Percentiles rank a stretch among this genome's conserved stretches.
Conservation (phyloP, 2,113 vertebrate genomes). For the Platysternon megacephalum region DNA sequence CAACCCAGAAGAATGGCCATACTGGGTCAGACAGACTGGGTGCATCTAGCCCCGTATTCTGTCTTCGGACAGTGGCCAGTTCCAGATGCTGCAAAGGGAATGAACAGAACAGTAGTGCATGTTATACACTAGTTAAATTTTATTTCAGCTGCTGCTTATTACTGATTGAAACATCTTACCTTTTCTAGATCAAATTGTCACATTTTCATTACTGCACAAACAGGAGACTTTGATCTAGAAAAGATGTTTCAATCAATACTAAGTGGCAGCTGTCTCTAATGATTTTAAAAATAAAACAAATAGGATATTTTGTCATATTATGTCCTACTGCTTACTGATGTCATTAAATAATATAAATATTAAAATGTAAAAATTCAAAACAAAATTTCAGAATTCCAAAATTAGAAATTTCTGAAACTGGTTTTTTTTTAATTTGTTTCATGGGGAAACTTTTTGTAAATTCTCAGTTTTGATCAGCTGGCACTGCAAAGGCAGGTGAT, state of each 20-base stretch:
- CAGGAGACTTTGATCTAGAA: too few species aligned
- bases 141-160: neutral
- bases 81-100: neutral
- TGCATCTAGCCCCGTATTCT: neutral
- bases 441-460: neutral
- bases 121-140: neutral
- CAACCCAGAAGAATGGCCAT: too few species aligned
- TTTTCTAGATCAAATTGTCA: too few species aligned
- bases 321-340: neutral
- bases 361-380: neutral
- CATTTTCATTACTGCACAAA: too few species aligned
- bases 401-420: neutral
- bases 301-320: neutral
- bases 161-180: neutral
- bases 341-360: neutral
- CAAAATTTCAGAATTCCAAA: neutral
- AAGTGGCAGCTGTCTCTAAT: neutral
- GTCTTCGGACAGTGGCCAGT: neutral
- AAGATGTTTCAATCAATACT: neutral
- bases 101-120: neutral
- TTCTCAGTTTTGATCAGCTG: neutral
- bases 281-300: neutral
- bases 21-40: too few species aligned
- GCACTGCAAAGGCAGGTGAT: neutral
- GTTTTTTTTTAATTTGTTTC: neutral